These are phyloP conservation scores for Corythornis cristatus DNA, from an alignment of 2,113 vertebrate species.

Conservation along the genomic window DNA sequence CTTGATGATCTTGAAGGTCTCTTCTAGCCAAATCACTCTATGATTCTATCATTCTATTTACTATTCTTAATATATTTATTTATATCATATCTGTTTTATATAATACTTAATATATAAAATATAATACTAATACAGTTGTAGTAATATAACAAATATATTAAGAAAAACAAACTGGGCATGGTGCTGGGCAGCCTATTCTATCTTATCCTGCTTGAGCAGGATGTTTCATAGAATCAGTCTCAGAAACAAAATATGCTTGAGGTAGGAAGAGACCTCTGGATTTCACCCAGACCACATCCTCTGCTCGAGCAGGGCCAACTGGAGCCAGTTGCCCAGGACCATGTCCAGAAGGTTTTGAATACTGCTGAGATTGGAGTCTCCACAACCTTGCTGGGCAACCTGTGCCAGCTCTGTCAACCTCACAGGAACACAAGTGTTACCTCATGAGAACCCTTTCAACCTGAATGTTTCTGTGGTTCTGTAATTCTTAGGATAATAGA, in stretches of 20 bases:
- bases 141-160: too few relatives aligned
- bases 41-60: too few relatives aligned
- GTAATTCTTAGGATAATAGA: not conserved
- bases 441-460: not conserved
- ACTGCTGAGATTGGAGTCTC: not conserved
- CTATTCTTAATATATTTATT: too few relatives aligned
- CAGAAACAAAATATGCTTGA: not conserved
- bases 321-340: not conserved
- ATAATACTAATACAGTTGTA: too few relatives aligned
- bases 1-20: too few relatives aligned
- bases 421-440: not conserved
- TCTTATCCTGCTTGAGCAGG: not conserved
- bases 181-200: not conserved
- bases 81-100: too few relatives aligned
- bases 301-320: not conserved
- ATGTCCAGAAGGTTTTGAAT: not conserved
- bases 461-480: not conserved
- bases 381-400: not conserved
- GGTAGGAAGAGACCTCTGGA: not conserved
- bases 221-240: not conserved
- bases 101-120: too few relatives aligned
- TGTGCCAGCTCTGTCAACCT: not conserved
- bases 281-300: rapidly evolving
- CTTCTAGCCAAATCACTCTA: too few relatives aligned
- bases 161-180: rapidly evolving